Conservation (phyloP, 2,113 vertebrate species). For the Callorhinus ursinus region DNA sequence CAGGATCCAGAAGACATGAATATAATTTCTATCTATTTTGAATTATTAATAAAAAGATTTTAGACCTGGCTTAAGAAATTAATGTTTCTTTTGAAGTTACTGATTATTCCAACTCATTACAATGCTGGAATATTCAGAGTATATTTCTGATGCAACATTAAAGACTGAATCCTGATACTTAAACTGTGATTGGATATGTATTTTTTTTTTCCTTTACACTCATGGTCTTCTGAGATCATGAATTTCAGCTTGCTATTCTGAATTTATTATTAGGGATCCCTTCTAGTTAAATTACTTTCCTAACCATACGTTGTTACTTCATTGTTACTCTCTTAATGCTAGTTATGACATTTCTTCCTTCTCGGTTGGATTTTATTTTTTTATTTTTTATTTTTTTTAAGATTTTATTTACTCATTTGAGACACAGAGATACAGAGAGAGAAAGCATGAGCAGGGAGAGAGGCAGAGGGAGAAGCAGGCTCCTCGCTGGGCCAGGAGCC, state of each 20-base stretch:
- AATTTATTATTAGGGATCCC: background rate
- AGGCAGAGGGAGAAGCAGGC: too few relatives aligned
- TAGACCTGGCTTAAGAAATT: background rate
- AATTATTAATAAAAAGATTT: constrained; percentile 17
- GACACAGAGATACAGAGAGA: too few relatives aligned
- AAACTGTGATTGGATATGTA: background rate
- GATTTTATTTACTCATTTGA: too few relatives aligned
- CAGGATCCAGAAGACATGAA: background rate
- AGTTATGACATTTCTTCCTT: background rate
- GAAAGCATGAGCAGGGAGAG: too few relatives aligned
- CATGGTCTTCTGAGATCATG: background rate
- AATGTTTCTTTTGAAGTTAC: background rate
- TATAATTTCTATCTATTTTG: constrained; percentile 7
- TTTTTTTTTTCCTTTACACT: background rate
- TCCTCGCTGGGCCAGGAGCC: too few relatives aligned
- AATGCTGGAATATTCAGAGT: background rate
- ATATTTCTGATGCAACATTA: background rate
- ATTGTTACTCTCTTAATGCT: background rate
- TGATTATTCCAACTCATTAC: background rate
- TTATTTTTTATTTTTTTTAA: too few relatives aligned
- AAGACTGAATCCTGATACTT: background rate
- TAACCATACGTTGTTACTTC: background rate
- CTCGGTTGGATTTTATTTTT: background rate
- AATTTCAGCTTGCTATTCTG: background rate
- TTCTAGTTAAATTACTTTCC: background rate